Percentiles rank a stretch among this genome's conserved stretches.
Conservation (phyloP, 2,888 invertebrate genomes). For the Idaea straminata region DNA sequence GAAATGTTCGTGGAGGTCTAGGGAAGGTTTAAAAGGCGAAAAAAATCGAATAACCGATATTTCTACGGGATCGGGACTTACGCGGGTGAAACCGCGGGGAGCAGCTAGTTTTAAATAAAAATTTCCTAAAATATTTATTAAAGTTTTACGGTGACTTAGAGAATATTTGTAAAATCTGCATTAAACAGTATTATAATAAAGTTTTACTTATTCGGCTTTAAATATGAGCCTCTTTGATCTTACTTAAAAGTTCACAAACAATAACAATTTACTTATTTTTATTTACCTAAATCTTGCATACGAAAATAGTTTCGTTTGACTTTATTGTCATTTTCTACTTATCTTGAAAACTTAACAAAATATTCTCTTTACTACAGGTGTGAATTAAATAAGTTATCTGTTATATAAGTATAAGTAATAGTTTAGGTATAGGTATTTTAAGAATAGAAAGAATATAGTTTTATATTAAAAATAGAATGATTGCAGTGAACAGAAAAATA, state of each 20-base stretch:
- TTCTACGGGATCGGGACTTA: no score
- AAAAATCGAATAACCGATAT: no score
- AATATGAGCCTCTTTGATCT: neutral
- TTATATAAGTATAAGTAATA: no score
- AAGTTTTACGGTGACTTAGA: neutral
- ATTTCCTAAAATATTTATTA: neutral
- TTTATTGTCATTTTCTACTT: slow-evolving; percentile 18
- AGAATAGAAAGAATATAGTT: no score
- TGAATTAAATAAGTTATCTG: neutral
- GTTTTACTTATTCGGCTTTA: neutral
- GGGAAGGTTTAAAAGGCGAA: no score
- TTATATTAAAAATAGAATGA: no score
- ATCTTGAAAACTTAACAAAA: neutral
- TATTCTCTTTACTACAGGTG: neutral
- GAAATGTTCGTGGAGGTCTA: no score
- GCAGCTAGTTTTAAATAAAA: neutral
- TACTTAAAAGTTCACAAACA: neutral
- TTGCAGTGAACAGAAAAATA: no score
- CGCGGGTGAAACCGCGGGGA: no score
- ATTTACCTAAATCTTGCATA: neutral
- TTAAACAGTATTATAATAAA: neutral
- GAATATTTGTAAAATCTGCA: neutral
- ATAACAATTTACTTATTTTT: neutral
- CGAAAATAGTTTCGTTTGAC: slow-evolving; percentile 8
- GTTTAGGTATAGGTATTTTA: no score